A percentile compares a stretch with the other conserved stretches of the same genome.
Evolutionary conservation across 35 echinoderm and acorn worm genomes (phyloP).

Genomic region (Ophiothrix spiculata): DNA sequence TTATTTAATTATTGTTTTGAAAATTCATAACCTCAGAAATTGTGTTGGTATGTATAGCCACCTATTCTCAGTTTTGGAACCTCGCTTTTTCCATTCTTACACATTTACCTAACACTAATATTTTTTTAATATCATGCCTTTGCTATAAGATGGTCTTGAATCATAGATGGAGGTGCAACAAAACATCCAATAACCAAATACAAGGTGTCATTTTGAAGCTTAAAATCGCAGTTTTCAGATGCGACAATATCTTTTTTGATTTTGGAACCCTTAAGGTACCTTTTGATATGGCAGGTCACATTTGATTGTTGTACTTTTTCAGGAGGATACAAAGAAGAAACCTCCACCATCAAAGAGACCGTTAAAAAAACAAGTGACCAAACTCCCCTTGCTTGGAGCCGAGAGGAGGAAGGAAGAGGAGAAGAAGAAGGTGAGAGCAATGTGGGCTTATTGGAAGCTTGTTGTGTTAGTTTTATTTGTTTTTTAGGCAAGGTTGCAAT

Average conservation of each 20-base stretch:
- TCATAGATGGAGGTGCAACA: too few relatives aligned
- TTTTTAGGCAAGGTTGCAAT: too few relatives aligned
- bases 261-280: too few relatives aligned
- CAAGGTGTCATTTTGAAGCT: too few relatives aligned
- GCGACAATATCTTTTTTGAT: too few relatives aligned
- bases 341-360: constrained; percentile 28
- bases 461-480: too few relatives aligned
- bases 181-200: too few relatives aligned
- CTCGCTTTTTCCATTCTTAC: neutral
- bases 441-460: too few relatives aligned
- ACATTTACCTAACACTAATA: neutral
- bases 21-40: neutral
- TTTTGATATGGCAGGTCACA: too few relatives aligned
- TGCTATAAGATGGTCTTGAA: too few relatives aligned
- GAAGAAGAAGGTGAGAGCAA: constrained; percentile 64
- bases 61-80: neutral
- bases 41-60: neutral
- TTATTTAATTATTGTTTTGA: too few relatives aligned
- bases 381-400: constrained; percentile 61
- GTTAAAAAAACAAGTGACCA: constrained; percentile 43
- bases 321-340: constrained; percentile 11
- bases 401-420: constrained; percentile 79
- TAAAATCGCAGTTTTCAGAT: too few relatives aligned
- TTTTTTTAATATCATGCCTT: neutral
- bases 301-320: neutral